Percentiles rank a stretch among this genome's conserved stretches.
Conservation (phyloP, 2,113 vertebrate genomes). For the Python bivittatus region DNA sequence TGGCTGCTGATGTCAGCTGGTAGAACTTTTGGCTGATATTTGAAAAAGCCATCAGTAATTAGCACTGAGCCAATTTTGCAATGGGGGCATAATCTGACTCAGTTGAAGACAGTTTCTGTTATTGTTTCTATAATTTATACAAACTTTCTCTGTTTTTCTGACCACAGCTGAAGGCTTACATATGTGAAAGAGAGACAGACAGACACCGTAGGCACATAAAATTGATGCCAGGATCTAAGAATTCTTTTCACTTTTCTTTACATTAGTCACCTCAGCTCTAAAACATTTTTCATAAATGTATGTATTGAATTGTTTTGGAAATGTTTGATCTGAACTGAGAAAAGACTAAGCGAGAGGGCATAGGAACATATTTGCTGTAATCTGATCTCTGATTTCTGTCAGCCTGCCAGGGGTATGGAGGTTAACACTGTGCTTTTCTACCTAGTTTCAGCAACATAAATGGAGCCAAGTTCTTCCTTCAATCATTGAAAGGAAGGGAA, state of each 20-base stretch:
- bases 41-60: background rate
- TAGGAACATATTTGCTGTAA: background rate
- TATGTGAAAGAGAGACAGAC: background rate
- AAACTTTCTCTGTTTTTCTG: background rate
- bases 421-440: background rate
- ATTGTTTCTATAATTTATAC: background rate
- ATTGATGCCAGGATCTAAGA: background rate
- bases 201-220: background rate
- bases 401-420: background rate
- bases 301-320: background rate
- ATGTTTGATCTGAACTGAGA: background rate
- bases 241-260: background rate
- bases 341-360: background rate
- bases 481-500: conserved; percentile 34
- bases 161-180: background rate
- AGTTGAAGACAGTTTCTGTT: background rate
- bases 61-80: background rate
- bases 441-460: background rate
- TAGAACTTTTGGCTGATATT: background rate
- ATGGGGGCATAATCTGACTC: background rate
- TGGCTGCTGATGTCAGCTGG: background rate
- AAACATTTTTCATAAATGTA: background rate
- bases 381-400: background rate
- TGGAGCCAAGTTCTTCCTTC: conserved; percentile 22
- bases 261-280: background rate